These are phyloP conservation scores for Grammomys surdaster DNA, from an alignment of 2,113 vertebrate species.

Conservation along the genomic window DNA sequence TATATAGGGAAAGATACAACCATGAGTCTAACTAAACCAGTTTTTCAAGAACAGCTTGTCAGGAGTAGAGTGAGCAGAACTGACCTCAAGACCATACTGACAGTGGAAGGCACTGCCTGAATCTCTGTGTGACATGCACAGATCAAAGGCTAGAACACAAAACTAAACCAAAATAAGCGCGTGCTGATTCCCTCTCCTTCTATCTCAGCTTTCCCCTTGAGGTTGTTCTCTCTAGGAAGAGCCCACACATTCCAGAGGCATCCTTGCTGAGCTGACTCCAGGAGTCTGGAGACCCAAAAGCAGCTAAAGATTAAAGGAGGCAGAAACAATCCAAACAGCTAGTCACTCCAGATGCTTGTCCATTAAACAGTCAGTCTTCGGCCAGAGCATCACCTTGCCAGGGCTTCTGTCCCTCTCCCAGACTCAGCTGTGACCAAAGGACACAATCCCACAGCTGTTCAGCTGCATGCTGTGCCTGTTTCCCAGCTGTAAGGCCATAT, in stretches of 20 bases:
- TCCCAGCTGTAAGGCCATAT: constrained; percentile 80
- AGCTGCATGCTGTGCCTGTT: constrained; percentile 81
- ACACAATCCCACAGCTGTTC: constrained; percentile 86
- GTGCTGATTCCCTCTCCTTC: neutral
- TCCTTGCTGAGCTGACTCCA: neutral
- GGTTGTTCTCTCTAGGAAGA: neutral
- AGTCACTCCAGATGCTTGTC: neutral
- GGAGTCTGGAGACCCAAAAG: neutral
- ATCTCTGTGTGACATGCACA: neutral
- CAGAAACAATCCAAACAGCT: neutral
- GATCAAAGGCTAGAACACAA: neutral
- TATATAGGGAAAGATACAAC: neutral
- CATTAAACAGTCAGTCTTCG: neutral
- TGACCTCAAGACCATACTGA: neutral
- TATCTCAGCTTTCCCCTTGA: neutral
- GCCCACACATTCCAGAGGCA: fast-evolving
- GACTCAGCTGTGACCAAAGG: constrained; percentile 85
- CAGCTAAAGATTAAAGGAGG: neutral
- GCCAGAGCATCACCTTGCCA: neutral
- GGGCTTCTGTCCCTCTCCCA: constrained; percentile 50
- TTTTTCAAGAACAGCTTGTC: neutral
- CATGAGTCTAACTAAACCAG: neutral
- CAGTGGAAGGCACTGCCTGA: neutral
- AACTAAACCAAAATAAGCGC: neutral
- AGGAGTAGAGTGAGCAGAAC: neutral